Conservation (phyloP, 2,113 vertebrate genomes). For the Cepphus grylle region DNA sequence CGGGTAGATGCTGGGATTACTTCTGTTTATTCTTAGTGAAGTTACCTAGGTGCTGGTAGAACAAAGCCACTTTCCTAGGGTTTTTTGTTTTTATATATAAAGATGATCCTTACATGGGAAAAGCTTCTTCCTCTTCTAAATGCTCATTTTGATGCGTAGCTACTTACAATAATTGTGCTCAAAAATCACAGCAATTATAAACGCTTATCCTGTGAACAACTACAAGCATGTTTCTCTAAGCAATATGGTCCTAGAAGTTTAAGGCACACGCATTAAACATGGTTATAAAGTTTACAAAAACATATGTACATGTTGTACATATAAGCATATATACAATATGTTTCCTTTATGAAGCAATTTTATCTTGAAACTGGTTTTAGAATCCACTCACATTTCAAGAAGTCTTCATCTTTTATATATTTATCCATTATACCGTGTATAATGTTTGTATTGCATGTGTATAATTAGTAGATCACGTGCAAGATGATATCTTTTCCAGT, state of each 20-base stretch:
- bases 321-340: neutral
- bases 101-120: neutral
- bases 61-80: neutral
- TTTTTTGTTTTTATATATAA: neutral
- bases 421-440: neutral
- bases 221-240: neutral
- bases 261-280: neutral
- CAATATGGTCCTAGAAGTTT: conserved; percentile 7
- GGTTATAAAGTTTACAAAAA: conserved; percentile 7
- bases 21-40: neutral
- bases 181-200: neutral
- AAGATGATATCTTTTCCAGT: neutral
- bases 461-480: neutral
- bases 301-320: neutral
- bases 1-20: neutral
- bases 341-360: neutral
- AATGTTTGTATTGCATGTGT: neutral
- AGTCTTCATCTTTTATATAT: neutral
- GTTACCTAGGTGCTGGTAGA: neutral
- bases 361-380: neutral
- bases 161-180: neutral
- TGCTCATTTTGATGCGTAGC: neutral
- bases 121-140: neutral
- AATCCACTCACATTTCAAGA: neutral
- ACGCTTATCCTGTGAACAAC: neutral